Evolutionary conservation across 2,797 vertebrate genomes (phyloP).

Genomic region (Selene dorsalis): DNA sequence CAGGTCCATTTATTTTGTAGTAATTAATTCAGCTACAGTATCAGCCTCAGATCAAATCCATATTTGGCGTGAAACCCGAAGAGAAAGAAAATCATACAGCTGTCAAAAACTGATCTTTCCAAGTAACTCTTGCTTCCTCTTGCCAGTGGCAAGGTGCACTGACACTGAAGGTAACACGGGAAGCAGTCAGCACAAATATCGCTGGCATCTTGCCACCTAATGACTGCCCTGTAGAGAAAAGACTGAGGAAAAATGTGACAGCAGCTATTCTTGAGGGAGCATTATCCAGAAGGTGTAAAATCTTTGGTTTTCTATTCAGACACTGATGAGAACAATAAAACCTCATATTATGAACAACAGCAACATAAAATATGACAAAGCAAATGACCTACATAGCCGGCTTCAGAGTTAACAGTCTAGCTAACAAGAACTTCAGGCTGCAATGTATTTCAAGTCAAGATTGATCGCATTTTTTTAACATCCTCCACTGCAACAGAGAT

Average conservation of each 20-base stretch:
- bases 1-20: too few species aligned
- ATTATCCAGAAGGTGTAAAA: not conserved
- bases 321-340: constrained; percentile 11
- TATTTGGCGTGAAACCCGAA: not conserved
- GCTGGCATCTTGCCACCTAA: not conserved
- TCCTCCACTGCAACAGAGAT: constrained; percentile 60
- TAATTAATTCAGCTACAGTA: not conserved
- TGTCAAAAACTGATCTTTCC: not conserved
- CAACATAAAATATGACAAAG: constrained; percentile 15
- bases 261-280: not conserved
- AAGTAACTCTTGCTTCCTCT: not conserved
- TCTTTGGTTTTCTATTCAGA: constrained; percentile 5
- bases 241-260: not conserved
- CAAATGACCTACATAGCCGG: not conserved
- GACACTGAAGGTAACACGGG: not conserved
- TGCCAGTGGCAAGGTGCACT: not conserved
- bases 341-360: not conserved
- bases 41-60: not conserved
- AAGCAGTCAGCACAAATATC: not conserved
- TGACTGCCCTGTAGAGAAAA: not conserved
- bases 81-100: too few species aligned
- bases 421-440: constrained; percentile 31
- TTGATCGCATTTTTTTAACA: constrained; percentile 51
- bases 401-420: constrained; percentile 14
- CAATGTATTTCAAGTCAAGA: constrained; percentile 37